phyloP scores from a whole-genome alignment of 2,113 vertebrate genomes.

The Phyllopteryx taeniolatus region DNA sequence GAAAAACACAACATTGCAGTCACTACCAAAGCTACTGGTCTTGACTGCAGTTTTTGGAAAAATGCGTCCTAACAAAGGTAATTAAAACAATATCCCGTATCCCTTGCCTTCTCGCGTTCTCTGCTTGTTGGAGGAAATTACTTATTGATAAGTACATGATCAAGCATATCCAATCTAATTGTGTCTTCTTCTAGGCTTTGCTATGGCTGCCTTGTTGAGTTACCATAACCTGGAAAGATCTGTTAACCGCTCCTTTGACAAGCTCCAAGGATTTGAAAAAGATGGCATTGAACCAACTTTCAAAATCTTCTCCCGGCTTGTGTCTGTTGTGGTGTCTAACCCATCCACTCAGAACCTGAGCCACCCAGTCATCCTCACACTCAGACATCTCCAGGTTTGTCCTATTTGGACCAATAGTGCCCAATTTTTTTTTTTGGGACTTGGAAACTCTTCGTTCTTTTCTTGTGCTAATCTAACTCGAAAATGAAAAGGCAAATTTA shows the following conservation, averaged over 20 bases:
- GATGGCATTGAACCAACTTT: conserved; percentile 17
- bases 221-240: conserved; percentile 59
- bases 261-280: conserved; percentile 20
- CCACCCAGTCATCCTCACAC: conserved; percentile 60
- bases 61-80: not conserved
- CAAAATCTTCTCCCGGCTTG: conserved; percentile 58
- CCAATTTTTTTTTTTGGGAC: too few species aligned
- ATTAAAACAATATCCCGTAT: not conserved
- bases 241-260: conserved; percentile 51
- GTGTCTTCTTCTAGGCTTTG: conserved; percentile 55
- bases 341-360: conserved; percentile 53
- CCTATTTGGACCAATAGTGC: not conserved
- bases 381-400: conserved; percentile 63
- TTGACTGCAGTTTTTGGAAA: not conserved
- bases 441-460: too few species aligned
- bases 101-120: not conserved
- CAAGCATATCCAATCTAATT: not conserved
- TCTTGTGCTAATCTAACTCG: too few species aligned
- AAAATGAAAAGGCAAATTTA: too few species aligned
- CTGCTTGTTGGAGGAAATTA: not conserved
- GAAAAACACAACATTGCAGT: not conserved
- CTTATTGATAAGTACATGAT: not conserved
- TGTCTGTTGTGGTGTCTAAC: conserved; percentile 75
- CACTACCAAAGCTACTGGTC: too few species aligned
- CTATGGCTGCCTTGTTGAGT: conserved; percentile 71